Base-by-base conservation (phyloP, 2,888 invertebrate genomes). In the Epistrophella euchroma region DNA sequence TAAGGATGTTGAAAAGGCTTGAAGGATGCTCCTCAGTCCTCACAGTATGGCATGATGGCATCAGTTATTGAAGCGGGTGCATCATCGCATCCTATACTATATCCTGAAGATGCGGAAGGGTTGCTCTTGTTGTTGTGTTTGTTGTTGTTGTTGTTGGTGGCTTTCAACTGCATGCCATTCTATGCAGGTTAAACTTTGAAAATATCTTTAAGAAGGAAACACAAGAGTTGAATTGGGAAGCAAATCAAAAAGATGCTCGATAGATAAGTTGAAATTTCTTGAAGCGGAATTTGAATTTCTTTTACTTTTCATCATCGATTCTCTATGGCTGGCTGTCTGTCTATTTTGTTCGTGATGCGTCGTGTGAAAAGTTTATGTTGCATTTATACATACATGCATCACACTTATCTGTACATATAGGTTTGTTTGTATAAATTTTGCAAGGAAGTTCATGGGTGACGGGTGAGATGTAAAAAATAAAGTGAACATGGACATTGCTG, bases 401-500 rank as follows among this genome's bases (percentile, higher is more conserved):
- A 22, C 3, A 35, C 19, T 4, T 2, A 22, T 13, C 32, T 11
- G 0, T 6, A 22, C 9, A 47, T 11, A 2, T 17, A 7, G 1
- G 1, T 19, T 7, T 2, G 28, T 28, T 4, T 28, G 6, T 15
- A 25, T 25, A 15, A 25, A 52, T 7, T 52, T 15, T 25, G 25
- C 15, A 52, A 66, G 47, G 52, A 74, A 62, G 74, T 68, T 68
- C 37, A 68, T 22, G n/a, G 40, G 15, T 37, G 32, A 52, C n/a
- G 43, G 28, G 19, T 74, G 68, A 55, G 68, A 83, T 73, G 72
- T 40, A 68, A 35, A 70, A 80, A 66, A 47, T 66, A 66, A 71
- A 78, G 71, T 78, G 82, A 71, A 82, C 86, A 86, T 73, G 85
- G 81, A 77, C 76, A 80, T 70, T 73, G 81, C 76, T 45, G 70